Evolutionary conservation across 2,888 invertebrate genomes (phyloP).

Genomic region (Mycalesis mineus): DNA sequence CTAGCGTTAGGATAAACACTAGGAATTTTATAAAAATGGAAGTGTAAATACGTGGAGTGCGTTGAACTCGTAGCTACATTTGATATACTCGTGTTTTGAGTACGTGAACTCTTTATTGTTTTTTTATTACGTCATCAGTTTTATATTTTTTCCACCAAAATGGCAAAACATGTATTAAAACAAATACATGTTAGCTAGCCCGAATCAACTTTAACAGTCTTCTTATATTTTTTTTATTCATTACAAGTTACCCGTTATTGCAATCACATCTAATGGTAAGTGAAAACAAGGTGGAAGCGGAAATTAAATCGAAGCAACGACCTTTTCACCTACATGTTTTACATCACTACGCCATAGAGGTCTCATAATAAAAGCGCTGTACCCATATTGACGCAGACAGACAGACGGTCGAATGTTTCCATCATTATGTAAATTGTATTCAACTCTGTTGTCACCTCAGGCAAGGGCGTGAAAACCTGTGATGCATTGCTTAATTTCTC

Average conservation of each 20-base stretch:
- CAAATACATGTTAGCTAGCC: too few relatives aligned
- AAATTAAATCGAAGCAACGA: too few relatives aligned
- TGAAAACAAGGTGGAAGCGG: too few relatives aligned
- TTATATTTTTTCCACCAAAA: too few relatives aligned
- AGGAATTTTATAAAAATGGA: background rate
- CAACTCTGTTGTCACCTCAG: slow-evolving; percentile 31
- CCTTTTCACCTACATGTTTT: too few relatives aligned
- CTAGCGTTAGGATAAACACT: background rate
- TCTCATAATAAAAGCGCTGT: background rate
- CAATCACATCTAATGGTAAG: too few relatives aligned
- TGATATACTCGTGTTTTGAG: background rate
- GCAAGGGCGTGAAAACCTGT: slow-evolving; percentile 49
- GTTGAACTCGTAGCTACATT: background rate
- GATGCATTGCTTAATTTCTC: slow-evolving; percentile 46
- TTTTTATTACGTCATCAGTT: too few relatives aligned
- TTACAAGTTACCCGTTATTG: too few relatives aligned
- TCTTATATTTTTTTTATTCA: too few relatives aligned
- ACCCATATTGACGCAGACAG: slow-evolving; percentile 6
- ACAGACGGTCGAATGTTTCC: slow-evolving; percentile 28
- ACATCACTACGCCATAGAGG: too few relatives aligned
- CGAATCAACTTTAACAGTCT: too few relatives aligned
- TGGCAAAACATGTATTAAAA: too few relatives aligned
- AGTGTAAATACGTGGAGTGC: background rate
- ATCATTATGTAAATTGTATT: slow-evolving; percentile 59
- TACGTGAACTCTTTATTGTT: background rate